Evolutionary conservation across 2,888 invertebrate species (phyloP).

Genomic region (Agrilus mali): DNA sequence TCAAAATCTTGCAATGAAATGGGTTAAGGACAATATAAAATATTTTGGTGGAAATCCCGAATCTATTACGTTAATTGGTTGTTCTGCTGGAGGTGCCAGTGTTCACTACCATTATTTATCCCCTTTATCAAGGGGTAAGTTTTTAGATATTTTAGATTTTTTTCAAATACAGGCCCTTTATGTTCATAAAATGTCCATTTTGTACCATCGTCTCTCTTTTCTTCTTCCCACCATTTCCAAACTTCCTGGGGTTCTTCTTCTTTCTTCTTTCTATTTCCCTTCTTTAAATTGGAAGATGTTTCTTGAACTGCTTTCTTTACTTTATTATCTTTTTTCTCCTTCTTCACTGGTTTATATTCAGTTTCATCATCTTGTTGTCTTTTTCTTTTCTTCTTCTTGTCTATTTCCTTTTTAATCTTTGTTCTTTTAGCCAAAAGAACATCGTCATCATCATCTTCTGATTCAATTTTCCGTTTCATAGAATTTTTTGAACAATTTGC

Average conservation of each 20-base stretch:
- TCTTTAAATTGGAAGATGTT: slow-evolving; percentile 40
- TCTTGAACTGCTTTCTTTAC: slow-evolving; percentile 28
- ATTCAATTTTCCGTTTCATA: slow-evolving; percentile 38
- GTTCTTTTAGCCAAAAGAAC: slow-evolving; percentile 54
- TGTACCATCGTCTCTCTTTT: no score
- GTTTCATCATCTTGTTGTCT: slow-evolving; percentile 37
- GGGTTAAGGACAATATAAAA: slow-evolving; percentile 51
- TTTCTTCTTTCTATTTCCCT: slow-evolving; percentile 54
- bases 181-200: no score
- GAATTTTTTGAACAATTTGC: neutral
- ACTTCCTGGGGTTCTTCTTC: slow-evolving; percentile 73
- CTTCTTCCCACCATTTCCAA: slow-evolving; percentile 95
- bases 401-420: slow-evolving; percentile 48
- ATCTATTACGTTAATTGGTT: slow-evolving; percentile 49
- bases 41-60: slow-evolving; percentile 55
- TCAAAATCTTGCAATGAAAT: slow-evolving; percentile 50
- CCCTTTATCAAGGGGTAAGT: slow-evolving; percentile 33
- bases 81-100: slow-evolving; percentile 57
- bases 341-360: slow-evolving; percentile 32
- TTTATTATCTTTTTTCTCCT: slow-evolving; percentile 13
- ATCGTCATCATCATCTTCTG: slow-evolving; percentile 51
- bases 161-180: no score
- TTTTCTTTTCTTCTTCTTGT: slow-evolving; percentile 26
- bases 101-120: slow-evolving; percentile 58
- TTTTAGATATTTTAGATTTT: slow-evolving; percentile 27